A percentile compares a stretch with the other conserved stretches of the same genome.
These are phyloP conservation scores for Listrodromus nycthemerus DNA, from an alignment of 2,888 invertebrate genomes.

Conservation along the genomic window DNA sequence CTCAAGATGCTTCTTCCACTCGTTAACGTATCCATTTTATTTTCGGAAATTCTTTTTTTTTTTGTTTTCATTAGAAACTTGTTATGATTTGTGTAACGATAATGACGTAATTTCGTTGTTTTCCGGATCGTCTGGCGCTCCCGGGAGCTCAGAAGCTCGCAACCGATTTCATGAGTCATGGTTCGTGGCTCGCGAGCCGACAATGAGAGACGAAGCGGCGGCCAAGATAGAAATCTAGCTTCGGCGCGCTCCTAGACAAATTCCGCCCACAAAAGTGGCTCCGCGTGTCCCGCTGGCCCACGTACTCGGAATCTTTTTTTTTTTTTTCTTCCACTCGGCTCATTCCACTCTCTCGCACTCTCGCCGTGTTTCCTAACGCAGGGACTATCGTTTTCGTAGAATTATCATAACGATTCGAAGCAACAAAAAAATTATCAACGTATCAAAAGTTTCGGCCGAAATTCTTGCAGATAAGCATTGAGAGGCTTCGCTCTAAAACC, in stretches of 20 bases:
- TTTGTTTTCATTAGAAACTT: background rate
- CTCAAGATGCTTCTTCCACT: slow-evolving; percentile 42
- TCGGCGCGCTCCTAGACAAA: slow-evolving; percentile 50
- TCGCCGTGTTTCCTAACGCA: background rate
- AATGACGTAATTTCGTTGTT: slow-evolving; percentile 8
- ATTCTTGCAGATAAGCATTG: slow-evolving; percentile 45
- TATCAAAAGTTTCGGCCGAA: slow-evolving; percentile 35
- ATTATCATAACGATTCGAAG: slow-evolving; percentile 58
- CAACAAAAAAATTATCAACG: slow-evolving; percentile 39
- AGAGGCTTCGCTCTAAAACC: slow-evolving; percentile 7
- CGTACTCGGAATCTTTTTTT: slow-evolving; percentile 20
- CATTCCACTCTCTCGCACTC: slow-evolving; percentile 19
- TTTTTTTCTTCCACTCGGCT: slow-evolving; percentile 8
- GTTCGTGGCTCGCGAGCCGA: slow-evolving; percentile 31
- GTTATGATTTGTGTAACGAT: slow-evolving; percentile 10
- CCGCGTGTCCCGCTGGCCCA: slow-evolving; percentile 16
- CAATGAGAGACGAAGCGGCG: slow-evolving; percentile 38
- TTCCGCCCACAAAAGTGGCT: slow-evolving; percentile 58
- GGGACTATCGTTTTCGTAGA: slow-evolving; percentile 31
- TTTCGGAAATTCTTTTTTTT: background rate
- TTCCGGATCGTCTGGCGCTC: slow-evolving; percentile 45
- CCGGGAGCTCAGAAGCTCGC: slow-evolving; percentile 47
- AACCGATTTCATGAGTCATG: slow-evolving; percentile 57
- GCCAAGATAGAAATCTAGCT: slow-evolving; percentile 58
- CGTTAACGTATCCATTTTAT: slow-evolving; percentile 1